Evolutionary conservation across 2,888 invertebrate species (phyloP), one percentile per base, ranked within the genome.

Genomic region (Dynastes maya): DNA sequence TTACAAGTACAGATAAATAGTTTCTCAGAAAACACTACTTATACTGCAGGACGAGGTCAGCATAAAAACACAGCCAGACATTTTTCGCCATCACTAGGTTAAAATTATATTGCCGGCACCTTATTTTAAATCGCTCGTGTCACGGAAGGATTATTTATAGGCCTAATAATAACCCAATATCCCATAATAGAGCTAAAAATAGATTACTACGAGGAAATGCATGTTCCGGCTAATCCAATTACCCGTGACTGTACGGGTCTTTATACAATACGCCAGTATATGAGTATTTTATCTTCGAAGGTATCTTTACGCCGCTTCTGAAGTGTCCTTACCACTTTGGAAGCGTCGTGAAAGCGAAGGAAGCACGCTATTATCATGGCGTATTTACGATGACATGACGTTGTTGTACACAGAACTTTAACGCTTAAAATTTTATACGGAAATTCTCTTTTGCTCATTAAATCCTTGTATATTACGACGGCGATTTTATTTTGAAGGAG

Each of bases 291-390:
- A 71, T 71, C 71, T 71, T 40, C 71, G 6, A 13, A 71, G 37
- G 37, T 58, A 32, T 71, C 71, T 71, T 71, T 71, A 71, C 71
- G 55, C 22, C 58, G 55, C 71, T 71, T 71, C 55, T 71, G 71
- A 58, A 71, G 55, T 71, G 55, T 58, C 58, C 32, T 71, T 55
- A 55, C 55, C 58, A 58, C 71, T 71, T 71, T 58, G 71, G 58
- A 58, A 55, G 71, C 55, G 55, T 22, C 71, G 16, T 71, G 40
- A 37, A 55, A 55, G 32, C 55, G 55, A 53, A 71, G 55, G 58
- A 58, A 55, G 8, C 55, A 37, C 55, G 58, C 55, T 37, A 70
- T 70, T 70, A 70, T 70, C 53, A 32, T 70, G 53, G 70, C 53
- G 55, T 55, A 55, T 71, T 53, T 71, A 71, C 40, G 71, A 40